These are phyloP conservation scores for Hafferia zeledoni DNA, from an alignment of 2,797 vertebrate genomes.

Conservation along the genomic window DNA sequence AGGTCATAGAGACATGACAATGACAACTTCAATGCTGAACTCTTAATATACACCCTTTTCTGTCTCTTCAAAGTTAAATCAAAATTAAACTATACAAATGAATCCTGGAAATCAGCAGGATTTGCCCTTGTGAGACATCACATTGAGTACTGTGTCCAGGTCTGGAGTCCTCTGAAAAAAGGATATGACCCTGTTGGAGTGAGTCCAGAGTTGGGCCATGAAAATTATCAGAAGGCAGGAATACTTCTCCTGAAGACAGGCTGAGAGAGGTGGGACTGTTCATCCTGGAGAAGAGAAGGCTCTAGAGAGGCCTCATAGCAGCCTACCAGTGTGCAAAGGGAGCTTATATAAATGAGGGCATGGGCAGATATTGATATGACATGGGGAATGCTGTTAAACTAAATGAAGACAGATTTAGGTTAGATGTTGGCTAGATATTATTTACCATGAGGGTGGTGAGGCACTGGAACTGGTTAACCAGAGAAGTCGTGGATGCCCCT, in stretches of 20 bases:
- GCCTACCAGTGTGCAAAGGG: not conserved
- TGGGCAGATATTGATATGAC: not conserved
- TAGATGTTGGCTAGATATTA: not conserved
- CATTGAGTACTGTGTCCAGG: not conserved
- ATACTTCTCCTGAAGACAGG: not conserved
- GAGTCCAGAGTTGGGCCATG: fast-evolving
- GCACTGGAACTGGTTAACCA: not conserved
- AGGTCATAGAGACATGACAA: not conserved
- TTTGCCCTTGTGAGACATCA: not conserved
- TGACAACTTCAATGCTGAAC: not conserved
- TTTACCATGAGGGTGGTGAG: not conserved
- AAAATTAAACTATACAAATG: not conserved
- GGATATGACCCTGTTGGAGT: too few relatives aligned
- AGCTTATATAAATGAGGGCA: not conserved
- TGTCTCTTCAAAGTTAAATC: not conserved
- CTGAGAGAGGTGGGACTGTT: not conserved
- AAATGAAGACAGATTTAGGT: not conserved
- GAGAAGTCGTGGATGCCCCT: not conserved
- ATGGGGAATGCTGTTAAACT: not conserved
- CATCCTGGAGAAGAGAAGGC: not conserved
- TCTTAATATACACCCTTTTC: not conserved
- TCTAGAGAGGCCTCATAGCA: not conserved
- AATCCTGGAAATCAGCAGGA: not conserved
- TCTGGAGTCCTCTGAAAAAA: not conserved
- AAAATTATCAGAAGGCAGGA: not conserved